These are phyloP conservation scores for Cuniculus paca DNA, from an alignment of 2,797 vertebrate genomes.

Conservation along the genomic window DNA sequence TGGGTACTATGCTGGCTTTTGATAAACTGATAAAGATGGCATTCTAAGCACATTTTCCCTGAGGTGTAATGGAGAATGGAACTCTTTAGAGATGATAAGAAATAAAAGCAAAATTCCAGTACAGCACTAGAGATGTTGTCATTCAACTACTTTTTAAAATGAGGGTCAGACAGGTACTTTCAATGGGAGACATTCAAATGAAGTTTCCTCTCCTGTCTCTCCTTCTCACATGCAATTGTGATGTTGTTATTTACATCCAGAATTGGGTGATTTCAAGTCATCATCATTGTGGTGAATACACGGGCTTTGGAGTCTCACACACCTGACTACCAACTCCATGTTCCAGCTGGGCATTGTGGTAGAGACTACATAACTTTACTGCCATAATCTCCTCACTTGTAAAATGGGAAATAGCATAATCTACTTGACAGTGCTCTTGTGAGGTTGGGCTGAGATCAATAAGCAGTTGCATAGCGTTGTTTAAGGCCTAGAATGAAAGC, in stretches of 20 bases:
- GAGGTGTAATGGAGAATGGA: neutral
- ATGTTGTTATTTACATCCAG: neutral
- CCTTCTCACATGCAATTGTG: neutral
- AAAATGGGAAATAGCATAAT: neutral
- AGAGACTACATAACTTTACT: neutral
- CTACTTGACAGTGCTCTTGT: neutral
- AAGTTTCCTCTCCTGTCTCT: rapidly evolving
- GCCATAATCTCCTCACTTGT: neutral
- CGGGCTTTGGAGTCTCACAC: neutral
- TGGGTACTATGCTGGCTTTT: neutral
- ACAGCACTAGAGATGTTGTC: neutral
- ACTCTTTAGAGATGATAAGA: neutral
- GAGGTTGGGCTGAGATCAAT: neutral
- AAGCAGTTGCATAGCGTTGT: neutral
- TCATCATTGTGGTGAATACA: neutral
- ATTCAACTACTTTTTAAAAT: neutral
- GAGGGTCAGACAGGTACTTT: neutral
- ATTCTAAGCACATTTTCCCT: neutral
- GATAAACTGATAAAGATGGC: neutral
- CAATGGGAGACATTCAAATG: neutral
- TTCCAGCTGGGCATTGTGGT: neutral
- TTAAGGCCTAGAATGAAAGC: neutral
- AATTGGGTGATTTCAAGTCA: neutral
- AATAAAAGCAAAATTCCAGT: neutral
- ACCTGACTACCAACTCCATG: neutral